A percentile compares a stretch with the other conserved stretches of the same genome.
These are phyloP conservation scores for Metopolophium dirhodum DNA, from an alignment of 1,140 invertebrate genomes.

Conservation along the genomic window DNA sequence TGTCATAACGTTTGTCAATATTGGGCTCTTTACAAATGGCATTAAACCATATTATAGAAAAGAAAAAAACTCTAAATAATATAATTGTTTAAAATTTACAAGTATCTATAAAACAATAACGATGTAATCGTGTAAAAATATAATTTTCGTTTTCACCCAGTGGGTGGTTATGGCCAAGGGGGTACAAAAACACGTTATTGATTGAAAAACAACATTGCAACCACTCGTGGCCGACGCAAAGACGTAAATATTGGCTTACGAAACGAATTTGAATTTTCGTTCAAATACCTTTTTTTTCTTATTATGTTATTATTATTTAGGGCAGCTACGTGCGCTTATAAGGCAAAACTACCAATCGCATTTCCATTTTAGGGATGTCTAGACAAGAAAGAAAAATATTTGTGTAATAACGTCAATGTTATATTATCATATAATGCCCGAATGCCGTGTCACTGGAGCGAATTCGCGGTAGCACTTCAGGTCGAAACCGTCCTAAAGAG, in stretches of 20 bases:
- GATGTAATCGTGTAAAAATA: neutral
- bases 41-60: neutral
- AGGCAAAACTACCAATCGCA: neutral
- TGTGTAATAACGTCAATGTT: neutral
- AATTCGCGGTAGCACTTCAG: neutral
- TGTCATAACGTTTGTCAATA: neutral
- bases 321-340: neutral
- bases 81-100: neutral
- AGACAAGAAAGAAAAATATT: conserved; percentile 16
- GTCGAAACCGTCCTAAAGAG: neutral
- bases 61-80: neutral
- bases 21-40: neutral
- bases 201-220: neutral
- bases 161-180: neutral
- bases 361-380: neutral
- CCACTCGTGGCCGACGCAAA: neutral
- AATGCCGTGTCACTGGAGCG: neutral
- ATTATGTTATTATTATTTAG: conserved; percentile 6
- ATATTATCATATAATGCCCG: neutral
- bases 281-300: neutral
- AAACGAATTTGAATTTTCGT: conserved; percentile 21
- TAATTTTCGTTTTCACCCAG: neutral
- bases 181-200: neutral
- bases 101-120: neutral
- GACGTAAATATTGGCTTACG: conserved; percentile 24